These are phyloP conservation scores for Drosophila eohydei DNA, from an alignment of 2,888 invertebrate species.

Conservation along the genomic window DNA sequence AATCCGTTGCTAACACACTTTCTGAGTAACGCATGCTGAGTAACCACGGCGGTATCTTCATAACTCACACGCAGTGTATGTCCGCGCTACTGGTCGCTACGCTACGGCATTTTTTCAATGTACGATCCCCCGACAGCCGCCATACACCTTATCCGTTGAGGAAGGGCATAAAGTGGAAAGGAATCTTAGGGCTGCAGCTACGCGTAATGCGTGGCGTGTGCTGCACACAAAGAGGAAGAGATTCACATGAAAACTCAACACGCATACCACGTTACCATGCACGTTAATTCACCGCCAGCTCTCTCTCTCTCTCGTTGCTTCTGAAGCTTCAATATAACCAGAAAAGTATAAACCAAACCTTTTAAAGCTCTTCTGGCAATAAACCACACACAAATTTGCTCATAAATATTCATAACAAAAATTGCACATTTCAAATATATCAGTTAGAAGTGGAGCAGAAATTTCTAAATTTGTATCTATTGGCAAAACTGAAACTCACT, in stretches of 20 bases:
- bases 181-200: slow-evolving; percentile 33
- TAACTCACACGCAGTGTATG: slow-evolving; percentile 71
- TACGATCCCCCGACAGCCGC: slow-evolving; percentile 16
- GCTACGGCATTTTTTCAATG: slow-evolving; percentile 21
- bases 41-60: slow-evolving; percentile 59
- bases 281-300: slow-evolving; percentile 23
- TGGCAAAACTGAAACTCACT: neutral
- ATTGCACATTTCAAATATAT: neutral
- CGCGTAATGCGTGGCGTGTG: slow-evolving; percentile 43
- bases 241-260: neutral
- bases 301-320: slow-evolving; percentile 19
- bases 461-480: neutral
- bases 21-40: slow-evolving; percentile 38
- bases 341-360: too few species aligned
- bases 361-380: too few species aligned
- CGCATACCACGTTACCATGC: slow-evolving; percentile 2
- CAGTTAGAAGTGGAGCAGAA: neutral
- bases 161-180: slow-evolving; percentile 26
- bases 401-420: too few species aligned
- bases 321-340: slow-evolving; percentile 49
- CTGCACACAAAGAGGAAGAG: neutral
- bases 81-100: slow-evolving; percentile 19
- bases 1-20: slow-evolving; percentile 60
- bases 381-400: too few species aligned
- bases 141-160: slow-evolving; percentile 46